A percentile compares a stretch with the other conserved stretches of the same genome.
These are phyloP conservation scores for Melanotus villosus DNA, from an alignment of 2,888 invertebrate genomes.

Conservation along the genomic window DNA sequence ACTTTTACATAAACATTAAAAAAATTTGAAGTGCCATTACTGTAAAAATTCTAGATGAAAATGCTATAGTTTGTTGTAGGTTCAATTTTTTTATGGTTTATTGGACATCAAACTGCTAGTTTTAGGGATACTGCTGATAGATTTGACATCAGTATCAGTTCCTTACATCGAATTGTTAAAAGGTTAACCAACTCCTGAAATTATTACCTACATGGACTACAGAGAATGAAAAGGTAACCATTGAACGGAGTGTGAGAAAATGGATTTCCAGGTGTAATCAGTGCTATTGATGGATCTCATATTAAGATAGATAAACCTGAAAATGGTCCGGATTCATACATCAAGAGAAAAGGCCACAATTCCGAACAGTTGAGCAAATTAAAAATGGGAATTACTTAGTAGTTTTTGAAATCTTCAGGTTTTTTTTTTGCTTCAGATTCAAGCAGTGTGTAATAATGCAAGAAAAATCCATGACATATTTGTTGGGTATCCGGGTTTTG, in stretches of 20 bases:
- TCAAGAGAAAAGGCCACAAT: too few relatives aligned
- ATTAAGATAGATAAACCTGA: not conserved
- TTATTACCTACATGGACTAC: not conserved
- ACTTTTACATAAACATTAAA: too few relatives aligned
- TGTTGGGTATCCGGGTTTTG: slow-evolving; percentile 20
- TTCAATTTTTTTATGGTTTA: slow-evolving; percentile 39
- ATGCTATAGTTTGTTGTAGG: too few relatives aligned
- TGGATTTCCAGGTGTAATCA: not conserved
- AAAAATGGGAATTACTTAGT: too few relatives aligned
- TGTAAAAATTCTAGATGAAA: too few relatives aligned
- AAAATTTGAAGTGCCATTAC: too few relatives aligned
- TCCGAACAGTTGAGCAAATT: too few relatives aligned
- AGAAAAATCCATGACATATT: slow-evolving; percentile 25
- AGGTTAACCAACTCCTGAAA: not conserved
- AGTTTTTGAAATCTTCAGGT: too few relatives aligned
- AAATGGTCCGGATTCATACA: too few relatives aligned
- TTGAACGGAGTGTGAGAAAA: too few relatives aligned
- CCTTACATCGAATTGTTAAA: slow-evolving; percentile 19
- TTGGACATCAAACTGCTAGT: slow-evolving; percentile 38
- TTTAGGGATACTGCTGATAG: slow-evolving; percentile 43
- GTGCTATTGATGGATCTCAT: not conserved
- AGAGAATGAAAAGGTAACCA: not conserved
- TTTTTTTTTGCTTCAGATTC: slow-evolving; percentile 1
- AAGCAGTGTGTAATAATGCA: slow-evolving; percentile 25
- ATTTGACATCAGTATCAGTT: slow-evolving; percentile 39